Evolutionary conservation across 2,113 vertebrate genomes (phyloP).

Genomic region (Syngnathoides biaculeatus): DNA sequence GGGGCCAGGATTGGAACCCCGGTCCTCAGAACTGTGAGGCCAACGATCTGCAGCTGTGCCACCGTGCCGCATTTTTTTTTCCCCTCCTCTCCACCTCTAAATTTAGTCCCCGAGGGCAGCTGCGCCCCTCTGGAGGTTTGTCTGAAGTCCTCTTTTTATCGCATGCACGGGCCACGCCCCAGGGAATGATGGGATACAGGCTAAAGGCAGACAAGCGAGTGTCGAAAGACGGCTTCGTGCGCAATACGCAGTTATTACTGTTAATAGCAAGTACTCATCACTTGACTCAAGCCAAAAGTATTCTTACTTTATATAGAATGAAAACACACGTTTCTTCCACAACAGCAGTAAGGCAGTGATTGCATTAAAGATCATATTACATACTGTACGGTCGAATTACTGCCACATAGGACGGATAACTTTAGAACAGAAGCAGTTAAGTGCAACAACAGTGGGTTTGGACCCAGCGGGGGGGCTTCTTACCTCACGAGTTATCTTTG

Average conservation of each 20-base stretch:
- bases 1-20: too few relatives aligned
- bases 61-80: too few relatives aligned
- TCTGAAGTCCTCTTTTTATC: conserved; percentile 27
- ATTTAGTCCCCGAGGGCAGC: conserved; percentile 45
- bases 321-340: neutral
- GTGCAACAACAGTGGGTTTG: neutral
- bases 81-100: conserved; percentile 27
- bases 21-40: too few relatives aligned
- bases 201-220: neutral
- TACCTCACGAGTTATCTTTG: neutral
- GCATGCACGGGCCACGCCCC: conserved; percentile 35
- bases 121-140: conserved; percentile 30
- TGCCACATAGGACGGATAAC: neutral
- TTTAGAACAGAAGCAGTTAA: neutral
- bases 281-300: too few relatives aligned
- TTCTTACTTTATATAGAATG: neutral
- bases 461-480: neutral
- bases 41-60: too few relatives aligned
- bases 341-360: neutral
- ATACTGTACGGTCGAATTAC: neutral
- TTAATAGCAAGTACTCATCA: too few relatives aligned
- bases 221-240: neutral
- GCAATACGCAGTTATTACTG: too few relatives aligned
- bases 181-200: conserved; percentile 29
- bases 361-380: neutral